phyloP scores from a whole-genome alignment of 2,797 vertebrate species.

The Macropodus opercularis region DNA sequence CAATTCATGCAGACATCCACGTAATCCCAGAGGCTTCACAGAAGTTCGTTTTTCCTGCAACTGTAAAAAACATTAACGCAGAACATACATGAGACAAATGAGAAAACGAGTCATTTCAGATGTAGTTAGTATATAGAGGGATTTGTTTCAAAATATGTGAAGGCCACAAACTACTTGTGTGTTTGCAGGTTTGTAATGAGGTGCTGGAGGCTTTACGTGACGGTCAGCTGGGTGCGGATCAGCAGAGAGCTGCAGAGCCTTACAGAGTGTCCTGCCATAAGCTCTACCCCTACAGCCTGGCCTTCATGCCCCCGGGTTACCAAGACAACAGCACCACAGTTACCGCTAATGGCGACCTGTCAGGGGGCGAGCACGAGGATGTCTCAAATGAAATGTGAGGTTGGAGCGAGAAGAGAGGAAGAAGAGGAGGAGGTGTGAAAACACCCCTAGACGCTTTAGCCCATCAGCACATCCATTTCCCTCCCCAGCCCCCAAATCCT shows the following conservation, averaged over 20 bases:
- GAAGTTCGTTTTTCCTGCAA: too few relatives aligned
- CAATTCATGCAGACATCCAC: too few relatives aligned
- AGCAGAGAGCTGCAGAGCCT: slow-evolving; percentile 87
- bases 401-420: slow-evolving; percentile 52
- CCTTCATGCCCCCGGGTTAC: slow-evolving; percentile 94
- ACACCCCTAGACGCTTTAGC: slow-evolving; percentile 53
- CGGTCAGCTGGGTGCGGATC: slow-evolving; percentile 89
- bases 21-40: too few relatives aligned
- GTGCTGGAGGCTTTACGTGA: slow-evolving; percentile 89
- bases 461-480: slow-evolving; percentile 31
- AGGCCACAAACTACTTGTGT: background rate
- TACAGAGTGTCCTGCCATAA: slow-evolving; percentile 91
- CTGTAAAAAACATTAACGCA: too few relatives aligned
- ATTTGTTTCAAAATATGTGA: too few relatives aligned
- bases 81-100: too few relatives aligned
- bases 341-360: slow-evolving; percentile 93
- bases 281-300: slow-evolving; percentile 92
- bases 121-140: too few relatives aligned
- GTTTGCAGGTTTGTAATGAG: slow-evolving; percentile 87
- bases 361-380: slow-evolving; percentile 91
- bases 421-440: slow-evolving; percentile 55
- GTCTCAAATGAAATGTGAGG: slow-evolving; percentile 93
- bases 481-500: background rate
- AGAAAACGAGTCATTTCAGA: too few relatives aligned
- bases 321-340: slow-evolving; percentile 92